Conservation (phyloP, 2,888 invertebrate genomes). For the Acanthosepion lycidas region DNA sequence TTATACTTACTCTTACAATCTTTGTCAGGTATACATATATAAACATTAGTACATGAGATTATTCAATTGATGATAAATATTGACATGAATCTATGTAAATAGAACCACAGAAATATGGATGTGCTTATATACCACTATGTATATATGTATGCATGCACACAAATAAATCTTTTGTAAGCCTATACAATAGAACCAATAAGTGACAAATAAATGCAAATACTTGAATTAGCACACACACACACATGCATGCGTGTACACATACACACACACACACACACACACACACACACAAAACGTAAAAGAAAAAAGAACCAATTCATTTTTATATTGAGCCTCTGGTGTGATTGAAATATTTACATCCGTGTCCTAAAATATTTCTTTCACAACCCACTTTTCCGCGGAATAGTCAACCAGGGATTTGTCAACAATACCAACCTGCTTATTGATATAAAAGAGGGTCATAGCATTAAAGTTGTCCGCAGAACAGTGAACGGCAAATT, state of each 20-base stretch:
- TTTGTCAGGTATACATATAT: too few species aligned
- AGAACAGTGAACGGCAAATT: not conserved
- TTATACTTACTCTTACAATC: too few species aligned
- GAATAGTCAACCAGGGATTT: not conserved
- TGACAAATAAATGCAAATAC: too few species aligned
- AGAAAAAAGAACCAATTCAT: not conserved
- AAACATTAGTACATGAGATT: too few species aligned
- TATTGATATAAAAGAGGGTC: conserved; percentile 33
- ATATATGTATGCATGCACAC: not conserved
- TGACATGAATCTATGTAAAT: too few species aligned
- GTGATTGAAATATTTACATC: not conserved
- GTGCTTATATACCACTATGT: not conserved
- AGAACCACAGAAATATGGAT: not conserved
- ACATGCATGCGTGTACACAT: not conserved
- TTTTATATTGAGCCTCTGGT: not conserved
- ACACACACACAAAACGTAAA: not conserved
- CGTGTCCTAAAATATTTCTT: not conserved
- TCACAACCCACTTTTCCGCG: not conserved
- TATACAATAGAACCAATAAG: not conserved
- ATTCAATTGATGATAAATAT: too few species aligned
- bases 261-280: not conserved
- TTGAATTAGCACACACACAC: not conserved
- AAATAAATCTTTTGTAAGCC: not conserved
- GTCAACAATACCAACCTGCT: conserved; percentile 11
- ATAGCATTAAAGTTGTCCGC: not conserved